A percentile compares a stretch with the other conserved stretches of the same genome.
Evolutionary conservation across 2,888 invertebrate genomes (phyloP).

Genomic region (Ferdinandea cuprea): DNA sequence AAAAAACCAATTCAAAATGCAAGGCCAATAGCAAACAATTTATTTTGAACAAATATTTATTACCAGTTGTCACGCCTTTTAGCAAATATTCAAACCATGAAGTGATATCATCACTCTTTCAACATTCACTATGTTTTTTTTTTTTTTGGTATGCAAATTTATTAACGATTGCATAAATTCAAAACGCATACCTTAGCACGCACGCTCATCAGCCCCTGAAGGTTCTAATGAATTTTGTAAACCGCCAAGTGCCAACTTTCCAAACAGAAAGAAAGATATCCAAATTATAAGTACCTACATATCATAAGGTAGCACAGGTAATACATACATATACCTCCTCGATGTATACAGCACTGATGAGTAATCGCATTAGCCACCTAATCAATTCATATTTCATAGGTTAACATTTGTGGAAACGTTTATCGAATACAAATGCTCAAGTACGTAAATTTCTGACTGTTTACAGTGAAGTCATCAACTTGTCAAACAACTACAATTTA

Average conservation of each 20-base stretch:
- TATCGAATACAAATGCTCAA: conserved; percentile 52
- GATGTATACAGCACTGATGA: conserved; percentile 24
- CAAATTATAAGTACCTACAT: conserved; percentile 8
- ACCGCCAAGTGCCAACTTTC: conserved; percentile 7
- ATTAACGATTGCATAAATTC: conserved; percentile 58
- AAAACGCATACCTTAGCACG: conserved; percentile 9
- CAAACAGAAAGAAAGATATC: conserved; percentile 15
- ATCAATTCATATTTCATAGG: conserved; percentile 45
- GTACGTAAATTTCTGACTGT: conserved; percentile 39
- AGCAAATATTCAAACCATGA: not conserved
- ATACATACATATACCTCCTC: not conserved
- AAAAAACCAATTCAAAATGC: not conserved
- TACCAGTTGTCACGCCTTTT: not conserved
- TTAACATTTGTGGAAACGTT: conserved; percentile 47
- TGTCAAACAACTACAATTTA: conserved; percentile 30
- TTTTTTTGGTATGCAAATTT: conserved; percentile 44
- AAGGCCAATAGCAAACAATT: not conserved
- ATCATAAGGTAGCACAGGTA: conserved; percentile 1
- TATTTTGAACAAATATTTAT: not conserved
- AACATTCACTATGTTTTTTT: not conserved
- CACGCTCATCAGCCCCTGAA: conserved; percentile 21
- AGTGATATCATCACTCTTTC: conserved; percentile 22
- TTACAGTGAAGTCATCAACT: conserved; percentile 53
- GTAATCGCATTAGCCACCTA: conserved; percentile 24
- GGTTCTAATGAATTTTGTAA: conserved; percentile 45